Percentiles rank a stretch among this genome's conserved stretches.
phyloP scores from a whole-genome alignment of 2,113 vertebrate species.

The Pitta sordida region DNA sequence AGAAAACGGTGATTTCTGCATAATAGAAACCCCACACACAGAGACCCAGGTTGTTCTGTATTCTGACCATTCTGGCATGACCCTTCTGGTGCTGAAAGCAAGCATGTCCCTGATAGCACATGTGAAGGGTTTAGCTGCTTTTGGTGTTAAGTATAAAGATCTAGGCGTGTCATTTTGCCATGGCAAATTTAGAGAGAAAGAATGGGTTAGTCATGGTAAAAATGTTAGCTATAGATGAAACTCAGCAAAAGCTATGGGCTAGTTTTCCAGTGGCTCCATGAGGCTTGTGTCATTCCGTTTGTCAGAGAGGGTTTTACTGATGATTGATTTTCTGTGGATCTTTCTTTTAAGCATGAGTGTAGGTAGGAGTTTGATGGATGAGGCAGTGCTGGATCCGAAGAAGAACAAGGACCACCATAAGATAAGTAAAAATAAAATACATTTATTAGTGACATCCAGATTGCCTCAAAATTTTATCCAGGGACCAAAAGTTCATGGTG shows the following conservation, averaged over 20 bases:
- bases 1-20: slow-evolving; percentile 16
- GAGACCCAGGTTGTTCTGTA: not conserved
- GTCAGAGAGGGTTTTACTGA: not conserved
- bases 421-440: not conserved
- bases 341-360: not conserved
- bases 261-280: not conserved
- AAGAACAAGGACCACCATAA: not conserved
- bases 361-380: not conserved
- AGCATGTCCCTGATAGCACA: not conserved
- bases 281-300: not conserved
- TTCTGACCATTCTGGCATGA: slow-evolving; percentile 23
- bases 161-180: not conserved
- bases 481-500: not conserved
- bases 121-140: slow-evolving; percentile 12
- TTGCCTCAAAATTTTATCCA: not conserved
- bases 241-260: not conserved
- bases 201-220: slow-evolving; percentile 49
- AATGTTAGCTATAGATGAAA: slow-evolving; percentile 2
- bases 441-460: not conserved
- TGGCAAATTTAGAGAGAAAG: slow-evolving; percentile 16
- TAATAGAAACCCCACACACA: too few relatives aligned
- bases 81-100: slow-evolving; percentile 41
- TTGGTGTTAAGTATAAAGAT: slow-evolving; percentile 3
- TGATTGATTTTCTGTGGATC: not conserved
- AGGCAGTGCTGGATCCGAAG: not conserved